Evolutionary conservation across 2,797 vertebrate species (phyloP).

Genomic region (Otolemur crassicaudatus): DNA sequence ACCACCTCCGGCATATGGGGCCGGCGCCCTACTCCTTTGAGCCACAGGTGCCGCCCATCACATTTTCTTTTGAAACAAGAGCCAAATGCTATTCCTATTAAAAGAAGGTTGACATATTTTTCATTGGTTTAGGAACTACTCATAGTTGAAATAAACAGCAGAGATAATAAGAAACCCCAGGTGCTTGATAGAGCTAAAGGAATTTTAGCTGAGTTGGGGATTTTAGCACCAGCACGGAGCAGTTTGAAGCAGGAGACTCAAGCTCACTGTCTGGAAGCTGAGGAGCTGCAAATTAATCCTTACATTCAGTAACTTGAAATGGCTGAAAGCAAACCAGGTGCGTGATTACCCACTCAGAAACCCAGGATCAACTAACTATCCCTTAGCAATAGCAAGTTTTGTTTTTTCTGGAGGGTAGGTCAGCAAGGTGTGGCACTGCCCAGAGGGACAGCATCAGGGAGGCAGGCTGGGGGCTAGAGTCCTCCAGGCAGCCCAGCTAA

Average conservation of each 20-base stretch:
- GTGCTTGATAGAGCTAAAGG: neutral
- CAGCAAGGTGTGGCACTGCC: neutral
- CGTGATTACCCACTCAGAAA: neutral
- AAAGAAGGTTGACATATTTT: neutral
- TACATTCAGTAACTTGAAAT: neutral
- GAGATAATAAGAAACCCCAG: neutral
- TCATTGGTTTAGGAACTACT: neutral
- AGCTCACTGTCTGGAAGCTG: neutral
- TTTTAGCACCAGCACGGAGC: neutral
- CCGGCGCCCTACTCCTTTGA: too few species aligned
- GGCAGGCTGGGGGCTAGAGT: neutral
- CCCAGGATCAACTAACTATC: neutral
- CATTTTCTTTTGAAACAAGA: constrained; percentile 3
- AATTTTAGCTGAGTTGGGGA: constrained; percentile 19
- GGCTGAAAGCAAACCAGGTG: neutral
- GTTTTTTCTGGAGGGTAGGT: neutral
- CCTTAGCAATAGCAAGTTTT: neutral
- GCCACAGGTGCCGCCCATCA: neutral
- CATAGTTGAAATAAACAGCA: neutral
- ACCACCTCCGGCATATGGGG: too few species aligned
- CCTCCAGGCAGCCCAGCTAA: neutral
- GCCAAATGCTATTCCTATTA: neutral
- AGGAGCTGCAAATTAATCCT: neutral
- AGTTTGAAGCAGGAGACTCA: neutral
- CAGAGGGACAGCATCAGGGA: neutral